A percentile compares a stretch with the other conserved stretches of the same genome.
Evolutionary conservation across 2,113 vertebrate species (phyloP).

Genomic region (Nyctibius bracteatus): DNA sequence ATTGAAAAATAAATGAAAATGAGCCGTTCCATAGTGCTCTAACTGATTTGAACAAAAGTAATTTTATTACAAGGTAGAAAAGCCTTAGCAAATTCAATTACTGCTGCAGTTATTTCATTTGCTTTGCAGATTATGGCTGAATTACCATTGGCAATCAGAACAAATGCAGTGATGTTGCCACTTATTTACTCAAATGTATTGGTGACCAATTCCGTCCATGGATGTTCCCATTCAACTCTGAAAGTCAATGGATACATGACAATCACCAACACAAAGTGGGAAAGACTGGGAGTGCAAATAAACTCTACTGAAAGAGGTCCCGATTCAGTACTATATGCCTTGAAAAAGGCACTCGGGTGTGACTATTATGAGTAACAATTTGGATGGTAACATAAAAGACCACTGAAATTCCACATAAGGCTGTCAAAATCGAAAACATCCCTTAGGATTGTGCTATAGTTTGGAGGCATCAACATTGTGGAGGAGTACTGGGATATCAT

Average conservation of each 20-base stretch:
- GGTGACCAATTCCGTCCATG: background rate
- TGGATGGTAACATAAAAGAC: background rate
- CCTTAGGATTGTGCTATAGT: background rate
- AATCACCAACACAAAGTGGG: background rate
- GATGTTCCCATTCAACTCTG: background rate
- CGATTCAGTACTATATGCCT: background rate
- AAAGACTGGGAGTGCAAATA: background rate
- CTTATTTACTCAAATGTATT: background rate
- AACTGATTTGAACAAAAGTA: background rate
- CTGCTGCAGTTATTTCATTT: slow-evolving; percentile 3
- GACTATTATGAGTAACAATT: background rate
- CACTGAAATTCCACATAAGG: background rate
- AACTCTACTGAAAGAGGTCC: background rate
- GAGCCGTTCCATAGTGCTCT: background rate
- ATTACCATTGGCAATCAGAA: background rate
- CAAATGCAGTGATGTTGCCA: background rate
- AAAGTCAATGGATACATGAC: background rate
- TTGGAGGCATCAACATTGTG: background rate
- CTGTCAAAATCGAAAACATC: background rate
- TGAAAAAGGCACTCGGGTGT: background rate
- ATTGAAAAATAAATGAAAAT: background rate
- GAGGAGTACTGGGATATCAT: background rate
- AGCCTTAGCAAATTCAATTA: slow-evolving; percentile 33
- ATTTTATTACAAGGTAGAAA: slow-evolving; percentile 27
- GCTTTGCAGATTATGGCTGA: background rate